Evolutionary conservation across 1,140 invertebrate species (phyloP).

Genomic region (Chymomyza costata): DNA sequence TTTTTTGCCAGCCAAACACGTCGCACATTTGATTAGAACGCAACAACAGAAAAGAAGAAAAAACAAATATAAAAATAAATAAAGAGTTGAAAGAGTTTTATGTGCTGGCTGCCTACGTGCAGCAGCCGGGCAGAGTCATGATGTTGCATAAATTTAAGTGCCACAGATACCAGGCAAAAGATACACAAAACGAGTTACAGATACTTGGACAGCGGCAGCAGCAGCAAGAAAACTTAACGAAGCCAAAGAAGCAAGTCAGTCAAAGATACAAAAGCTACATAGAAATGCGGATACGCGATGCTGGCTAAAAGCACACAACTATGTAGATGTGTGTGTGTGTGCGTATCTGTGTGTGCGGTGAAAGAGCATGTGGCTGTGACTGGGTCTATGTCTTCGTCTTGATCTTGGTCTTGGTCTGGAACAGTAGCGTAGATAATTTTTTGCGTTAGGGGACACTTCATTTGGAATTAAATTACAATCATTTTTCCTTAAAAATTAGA

Average conservation of each 20-base stretch:
- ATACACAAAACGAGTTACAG: conserved; percentile 67
- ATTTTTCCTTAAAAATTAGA: too few relatives aligned
- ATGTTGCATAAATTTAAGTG: conserved; percentile 72
- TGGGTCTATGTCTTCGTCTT: background rate
- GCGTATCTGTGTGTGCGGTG: conserved; percentile 39
- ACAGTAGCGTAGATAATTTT: too few relatives aligned
- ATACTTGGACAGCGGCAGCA: conserved; percentile 43
- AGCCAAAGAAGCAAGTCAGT: background rate
- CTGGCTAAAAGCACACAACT: conserved; percentile 22
- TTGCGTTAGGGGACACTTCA: too few relatives aligned
- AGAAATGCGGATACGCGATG: conserved; percentile 64
- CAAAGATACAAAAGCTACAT: conserved; percentile 38
- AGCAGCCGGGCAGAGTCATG: conserved; percentile 39
- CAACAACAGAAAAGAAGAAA: conserved; percentile 31
- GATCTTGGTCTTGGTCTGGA: too few relatives aligned
- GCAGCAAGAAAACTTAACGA: conserved; percentile 23
- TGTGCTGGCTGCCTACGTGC: background rate
- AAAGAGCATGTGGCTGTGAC: conserved; percentile 50
- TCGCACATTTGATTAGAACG: conserved; percentile 65
- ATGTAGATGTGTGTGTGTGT: conserved; percentile 17
- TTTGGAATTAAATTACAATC: too few relatives aligned
- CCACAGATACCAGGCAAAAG: conserved; percentile 62
- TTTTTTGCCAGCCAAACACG: conserved; percentile 45
- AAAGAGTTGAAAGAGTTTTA: background rate
- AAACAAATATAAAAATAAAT: too few relatives aligned